phyloP scores from a whole-genome alignment of 2,888 invertebrate genomes.

The Drosophila seclusa region DNA sequence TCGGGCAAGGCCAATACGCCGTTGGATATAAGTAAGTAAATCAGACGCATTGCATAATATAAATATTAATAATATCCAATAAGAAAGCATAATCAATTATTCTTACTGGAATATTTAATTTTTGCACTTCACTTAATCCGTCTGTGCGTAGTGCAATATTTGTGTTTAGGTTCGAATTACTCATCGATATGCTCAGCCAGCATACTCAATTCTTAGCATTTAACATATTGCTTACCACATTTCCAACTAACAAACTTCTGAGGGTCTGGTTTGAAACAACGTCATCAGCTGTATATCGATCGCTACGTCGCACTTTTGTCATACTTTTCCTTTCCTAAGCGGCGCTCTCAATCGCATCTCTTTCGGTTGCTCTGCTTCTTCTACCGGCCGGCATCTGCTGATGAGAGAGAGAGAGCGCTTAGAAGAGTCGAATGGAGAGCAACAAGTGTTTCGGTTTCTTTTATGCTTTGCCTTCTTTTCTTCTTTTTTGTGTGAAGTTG shows the following conservation, averaged over 20 bases:
- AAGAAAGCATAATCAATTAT: background rate
- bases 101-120: background rate
- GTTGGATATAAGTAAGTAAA: constrained; percentile 82
- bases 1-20: constrained; percentile 83
- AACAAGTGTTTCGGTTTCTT: constrained; percentile 59
- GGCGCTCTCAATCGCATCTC: constrained; percentile 13
- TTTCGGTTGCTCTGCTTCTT: constrained; percentile 45
- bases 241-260: constrained; percentile 21
- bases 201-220: constrained; percentile 5
- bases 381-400: constrained; percentile 70
- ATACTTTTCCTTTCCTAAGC: constrained; percentile 52
- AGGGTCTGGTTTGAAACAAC: background rate
- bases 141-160: background rate
- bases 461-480: constrained; percentile 13
- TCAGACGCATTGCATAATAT: background rate
- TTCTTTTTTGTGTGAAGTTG: constrained; percentile 23
- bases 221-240: constrained; percentile 8
- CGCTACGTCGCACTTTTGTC: constrained; percentile 6
- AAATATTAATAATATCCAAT: background rate
- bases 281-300: constrained; percentile 9
- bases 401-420: constrained; percentile 14
- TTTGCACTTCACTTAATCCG: background rate
- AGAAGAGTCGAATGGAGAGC: constrained; percentile 28
- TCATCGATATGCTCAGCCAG: constrained; percentile 47
- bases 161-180: constrained; percentile 50